Percentiles rank a stretch among this genome's conserved stretches.
These are phyloP conservation scores for Blomia tropicalis DNA, from an alignment of 2,888 invertebrate genomes.

Conservation along the genomic window DNA sequence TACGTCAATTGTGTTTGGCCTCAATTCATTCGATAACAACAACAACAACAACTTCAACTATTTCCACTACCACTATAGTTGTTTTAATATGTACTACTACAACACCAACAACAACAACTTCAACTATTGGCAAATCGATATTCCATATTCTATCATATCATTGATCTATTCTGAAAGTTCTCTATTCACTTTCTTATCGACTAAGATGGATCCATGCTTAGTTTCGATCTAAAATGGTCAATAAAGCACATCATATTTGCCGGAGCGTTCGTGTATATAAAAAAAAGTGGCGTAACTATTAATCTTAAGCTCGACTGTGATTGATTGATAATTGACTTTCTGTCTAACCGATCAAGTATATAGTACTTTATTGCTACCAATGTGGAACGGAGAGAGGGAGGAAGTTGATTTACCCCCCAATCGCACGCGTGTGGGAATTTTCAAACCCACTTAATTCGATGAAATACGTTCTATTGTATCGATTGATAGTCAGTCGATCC, in stretches of 20 bases:
- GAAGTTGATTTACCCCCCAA: no score
- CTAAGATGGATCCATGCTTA: no score
- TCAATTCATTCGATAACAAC: no score
- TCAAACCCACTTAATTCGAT: no score
- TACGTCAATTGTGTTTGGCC: no score
- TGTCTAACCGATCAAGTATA: no score
- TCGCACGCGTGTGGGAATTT: no score
- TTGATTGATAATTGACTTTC: slow-evolving; percentile 15
- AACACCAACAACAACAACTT: not conserved
- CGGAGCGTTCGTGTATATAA: not conserved
- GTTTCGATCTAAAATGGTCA: no score
- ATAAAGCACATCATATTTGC: not conserved
- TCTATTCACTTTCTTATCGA: not conserved
- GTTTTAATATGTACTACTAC: not conserved
- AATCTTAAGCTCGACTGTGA: not conserved
- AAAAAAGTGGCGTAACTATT: slow-evolving; percentile 1
- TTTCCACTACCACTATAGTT: not conserved
- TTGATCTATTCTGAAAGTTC: not conserved
- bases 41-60: not conserved
- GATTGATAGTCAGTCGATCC: not conserved
- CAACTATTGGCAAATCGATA: no score
- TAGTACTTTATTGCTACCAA: not conserved
- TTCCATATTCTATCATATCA: no score
- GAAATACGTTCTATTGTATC: not conserved
- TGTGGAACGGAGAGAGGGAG: no score